These are phyloP conservation scores for Lethocerus indicus DNA, from an alignment of 1,140 invertebrate species.

Conservation along the genomic window DNA sequence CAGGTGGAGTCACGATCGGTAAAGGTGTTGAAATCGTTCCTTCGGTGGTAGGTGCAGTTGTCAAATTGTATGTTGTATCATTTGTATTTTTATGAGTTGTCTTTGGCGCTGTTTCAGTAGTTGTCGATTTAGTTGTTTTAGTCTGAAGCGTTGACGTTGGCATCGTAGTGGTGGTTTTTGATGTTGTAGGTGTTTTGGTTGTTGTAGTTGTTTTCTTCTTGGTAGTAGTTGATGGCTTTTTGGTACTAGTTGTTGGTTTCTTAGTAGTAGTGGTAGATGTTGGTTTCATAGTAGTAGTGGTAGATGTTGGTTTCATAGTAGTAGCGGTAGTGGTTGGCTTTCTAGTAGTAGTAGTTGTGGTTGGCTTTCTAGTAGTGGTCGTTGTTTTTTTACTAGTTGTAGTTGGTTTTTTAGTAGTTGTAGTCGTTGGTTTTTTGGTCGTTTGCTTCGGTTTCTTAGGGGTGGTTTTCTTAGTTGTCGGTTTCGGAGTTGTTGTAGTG, in stretches of 20 bases:
- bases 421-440: background rate
- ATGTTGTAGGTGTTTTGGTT: constrained; percentile 7
- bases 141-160: background rate
- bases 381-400: constrained; percentile 4
- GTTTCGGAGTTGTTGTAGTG: background rate
- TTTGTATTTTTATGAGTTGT: constrained; percentile 4
- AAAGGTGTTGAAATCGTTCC: background rate
- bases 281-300: constrained; percentile 5
- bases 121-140: constrained; percentile 3
- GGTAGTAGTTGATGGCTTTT: constrained; percentile 4
- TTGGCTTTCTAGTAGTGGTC: constrained; percentile 7
- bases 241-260: constrained; percentile 3
- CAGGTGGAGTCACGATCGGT: background rate
- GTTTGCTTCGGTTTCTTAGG: constrained; percentile 1
- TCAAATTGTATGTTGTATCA: too few species aligned
- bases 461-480: background rate
- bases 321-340: constrained; percentile 4
- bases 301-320: constrained; percentile 8
- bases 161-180: constrained; percentile 3
- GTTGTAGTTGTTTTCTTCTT: constrained; percentile 3
- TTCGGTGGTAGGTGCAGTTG: constrained; percentile 4
- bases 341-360: constrained; percentile 5
- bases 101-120: background rate
- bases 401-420: constrained; percentile 6
- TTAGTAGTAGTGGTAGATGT: background rate